These are phyloP conservation scores for Solea senegalensis DNA, from an alignment of 2,113 vertebrate genomes.

Conservation along the genomic window DNA sequence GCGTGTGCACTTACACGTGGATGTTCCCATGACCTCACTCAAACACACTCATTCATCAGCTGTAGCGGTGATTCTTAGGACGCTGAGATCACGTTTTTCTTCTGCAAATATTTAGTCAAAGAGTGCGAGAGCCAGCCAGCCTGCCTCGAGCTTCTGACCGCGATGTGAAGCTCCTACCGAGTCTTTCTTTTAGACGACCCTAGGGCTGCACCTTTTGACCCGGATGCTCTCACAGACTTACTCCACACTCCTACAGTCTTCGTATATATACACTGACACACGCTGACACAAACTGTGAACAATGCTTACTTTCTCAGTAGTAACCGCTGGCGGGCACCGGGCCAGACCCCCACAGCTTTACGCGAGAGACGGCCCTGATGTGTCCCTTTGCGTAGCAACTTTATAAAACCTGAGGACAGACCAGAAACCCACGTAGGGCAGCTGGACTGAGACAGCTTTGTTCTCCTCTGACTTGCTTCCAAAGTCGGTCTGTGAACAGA, in stretches of 20 bases:
- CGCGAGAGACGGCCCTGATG: slow-evolving; percentile 68
- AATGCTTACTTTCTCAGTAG: slow-evolving; percentile 59
- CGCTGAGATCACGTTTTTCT: slow-evolving; percentile 52
- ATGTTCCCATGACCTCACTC: slow-evolving; percentile 38
- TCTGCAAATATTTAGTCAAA: slow-evolving; percentile 65
- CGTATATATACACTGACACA: slow-evolving; percentile 33
- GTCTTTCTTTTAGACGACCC: slow-evolving; percentile 45
- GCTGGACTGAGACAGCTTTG: slow-evolving; percentile 85
- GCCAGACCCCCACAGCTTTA: slow-evolving; percentile 67
- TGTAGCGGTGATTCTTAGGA: slow-evolving; percentile 27
- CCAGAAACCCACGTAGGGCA: slow-evolving; percentile 72
- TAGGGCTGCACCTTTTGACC: slow-evolving; percentile 42
- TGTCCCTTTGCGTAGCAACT: slow-evolving; percentile 70
- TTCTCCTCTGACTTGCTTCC: slow-evolving; percentile 83
- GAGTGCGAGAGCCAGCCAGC: slow-evolving; percentile 16
- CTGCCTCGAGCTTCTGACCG: slow-evolving; percentile 34
- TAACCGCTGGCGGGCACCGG: slow-evolving; percentile 50
- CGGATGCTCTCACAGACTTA: slow-evolving; percentile 25
- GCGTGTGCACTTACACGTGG: slow-evolving; percentile 16
- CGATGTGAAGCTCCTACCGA: slow-evolving; percentile 39
- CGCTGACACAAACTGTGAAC: slow-evolving; percentile 34
- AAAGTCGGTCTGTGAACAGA: slow-evolving; percentile 84
- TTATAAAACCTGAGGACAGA: slow-evolving; percentile 80
- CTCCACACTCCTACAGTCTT: slow-evolving; percentile 9
- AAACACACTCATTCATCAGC: slow-evolving; percentile 44